These are phyloP conservation scores for Aramus guarauna DNA, from an alignment of 2,113 vertebrate genomes.

Conservation along the genomic window DNA sequence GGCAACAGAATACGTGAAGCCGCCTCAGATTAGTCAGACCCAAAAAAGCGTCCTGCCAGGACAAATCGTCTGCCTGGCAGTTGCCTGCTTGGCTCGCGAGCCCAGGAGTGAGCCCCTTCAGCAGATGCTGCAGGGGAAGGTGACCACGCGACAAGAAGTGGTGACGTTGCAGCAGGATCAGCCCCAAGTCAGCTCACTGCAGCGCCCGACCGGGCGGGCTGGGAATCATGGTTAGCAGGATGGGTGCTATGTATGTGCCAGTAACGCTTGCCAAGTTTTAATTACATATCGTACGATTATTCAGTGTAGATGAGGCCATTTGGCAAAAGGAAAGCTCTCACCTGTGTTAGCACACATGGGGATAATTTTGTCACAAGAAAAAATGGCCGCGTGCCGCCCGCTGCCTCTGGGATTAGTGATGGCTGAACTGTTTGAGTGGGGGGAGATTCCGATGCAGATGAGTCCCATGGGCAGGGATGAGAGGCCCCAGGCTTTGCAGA, in stretches of 20 bases:
- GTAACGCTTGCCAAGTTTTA: neutral
- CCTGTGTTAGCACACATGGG: neutral
- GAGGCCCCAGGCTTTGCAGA: neutral
- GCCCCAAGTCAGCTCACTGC: neutral
- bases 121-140: neutral
- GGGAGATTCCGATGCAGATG: neutral
- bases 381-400: fast-evolving
- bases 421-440: neutral
- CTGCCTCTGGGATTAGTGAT: neutral
- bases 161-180: neutral
- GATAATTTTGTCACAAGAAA: neutral
- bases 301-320: neutral
- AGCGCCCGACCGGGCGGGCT: neutral
- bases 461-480: neutral
- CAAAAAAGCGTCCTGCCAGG: neutral
- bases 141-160: neutral
- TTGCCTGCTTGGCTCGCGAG: neutral
- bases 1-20: neutral
- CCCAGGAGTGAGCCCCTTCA: neutral
- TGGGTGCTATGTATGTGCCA: neutral
- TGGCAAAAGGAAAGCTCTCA: neutral
- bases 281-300: neutral
- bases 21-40: neutral
- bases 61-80: neutral
- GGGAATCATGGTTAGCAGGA: neutral